Conservation (phyloP, 2,113 vertebrate genomes). For the Emydocephalus ijimae region DNA sequence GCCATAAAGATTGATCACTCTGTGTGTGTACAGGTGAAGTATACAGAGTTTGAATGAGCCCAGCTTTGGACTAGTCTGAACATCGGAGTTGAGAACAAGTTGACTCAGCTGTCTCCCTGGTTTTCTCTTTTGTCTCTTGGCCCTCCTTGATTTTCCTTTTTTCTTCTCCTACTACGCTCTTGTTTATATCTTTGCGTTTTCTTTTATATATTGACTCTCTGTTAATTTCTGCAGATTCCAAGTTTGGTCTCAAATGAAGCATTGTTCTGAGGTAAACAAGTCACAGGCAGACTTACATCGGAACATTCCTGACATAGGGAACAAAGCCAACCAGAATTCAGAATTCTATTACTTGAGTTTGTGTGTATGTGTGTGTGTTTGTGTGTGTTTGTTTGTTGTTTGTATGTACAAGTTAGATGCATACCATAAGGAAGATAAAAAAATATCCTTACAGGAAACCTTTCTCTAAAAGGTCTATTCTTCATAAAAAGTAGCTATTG, state of each 20-base stretch:
- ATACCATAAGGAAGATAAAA: not conserved
- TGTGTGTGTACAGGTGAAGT: not conserved
- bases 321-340: constrained; percentile 39
- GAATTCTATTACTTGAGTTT: not conserved
- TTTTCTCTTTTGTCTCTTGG: not conserved
- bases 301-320: constrained; percentile 24
- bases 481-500: not conserved
- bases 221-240: constrained; percentile 30
- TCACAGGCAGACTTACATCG: constrained; percentile 20
- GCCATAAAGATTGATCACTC: not conserved
- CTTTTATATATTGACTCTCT: constrained; percentile 29
- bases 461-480: not conserved
- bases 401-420: not conserved
- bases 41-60: not conserved
- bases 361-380: not conserved
- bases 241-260: not conserved
- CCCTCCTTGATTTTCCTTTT: not conserved
- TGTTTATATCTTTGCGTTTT: constrained; percentile 28
- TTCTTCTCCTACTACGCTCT: not conserved
- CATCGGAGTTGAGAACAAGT: not conserved
- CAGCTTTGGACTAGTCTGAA: not conserved
- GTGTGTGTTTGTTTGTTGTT: not conserved
- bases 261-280: constrained; percentile 48
- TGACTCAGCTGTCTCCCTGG: fast-evolving
- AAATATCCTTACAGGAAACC: fast-evolving